phyloP scores from a whole-genome alignment of 1,140 invertebrate genomes.

The Papilio xuthus region DNA sequence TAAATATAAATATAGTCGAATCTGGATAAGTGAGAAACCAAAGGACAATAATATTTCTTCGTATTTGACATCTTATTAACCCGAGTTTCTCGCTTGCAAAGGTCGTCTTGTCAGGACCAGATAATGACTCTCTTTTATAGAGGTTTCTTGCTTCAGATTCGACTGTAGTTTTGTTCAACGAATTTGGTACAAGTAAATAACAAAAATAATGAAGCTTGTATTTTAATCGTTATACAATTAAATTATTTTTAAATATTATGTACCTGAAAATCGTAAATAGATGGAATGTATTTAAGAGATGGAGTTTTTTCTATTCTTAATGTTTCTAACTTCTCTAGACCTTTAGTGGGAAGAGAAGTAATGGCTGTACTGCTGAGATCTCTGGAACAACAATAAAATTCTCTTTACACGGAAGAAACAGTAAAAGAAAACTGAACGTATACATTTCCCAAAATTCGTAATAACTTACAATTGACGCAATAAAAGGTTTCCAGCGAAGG shows the following conservation, averaged over 20 bases:
- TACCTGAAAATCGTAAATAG: conserved; percentile 90
- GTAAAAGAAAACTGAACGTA: no score
- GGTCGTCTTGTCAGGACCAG: no score
- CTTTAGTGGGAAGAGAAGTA: conserved; percentile 86
- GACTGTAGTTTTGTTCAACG: no score
- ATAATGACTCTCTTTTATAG: no score
- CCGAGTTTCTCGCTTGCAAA: no score
- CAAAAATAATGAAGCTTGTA: background rate
- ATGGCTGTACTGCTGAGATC: conserved; percentile 85
- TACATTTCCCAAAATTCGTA: no score
- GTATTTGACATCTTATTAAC: no score
- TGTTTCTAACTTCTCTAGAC: conserved; percentile 87
- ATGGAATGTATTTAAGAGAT: conserved; percentile 90
- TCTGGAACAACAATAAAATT: conserved; percentile 82
- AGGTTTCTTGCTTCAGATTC: no score
- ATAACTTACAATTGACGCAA: conserved; percentile 69
- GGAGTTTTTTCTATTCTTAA: conserved; percentile 87
- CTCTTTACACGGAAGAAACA: no score
- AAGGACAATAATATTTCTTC: no score
- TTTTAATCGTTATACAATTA: no score
- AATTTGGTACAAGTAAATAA: no score
- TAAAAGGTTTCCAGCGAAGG: conserved; percentile 84
- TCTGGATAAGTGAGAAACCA: background rate
- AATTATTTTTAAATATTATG: conserved; percentile 37
- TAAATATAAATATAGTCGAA: background rate